phyloP scores from a whole-genome alignment of 2,113 vertebrate genomes.

The Lethenteron camtschaticum region DNA sequence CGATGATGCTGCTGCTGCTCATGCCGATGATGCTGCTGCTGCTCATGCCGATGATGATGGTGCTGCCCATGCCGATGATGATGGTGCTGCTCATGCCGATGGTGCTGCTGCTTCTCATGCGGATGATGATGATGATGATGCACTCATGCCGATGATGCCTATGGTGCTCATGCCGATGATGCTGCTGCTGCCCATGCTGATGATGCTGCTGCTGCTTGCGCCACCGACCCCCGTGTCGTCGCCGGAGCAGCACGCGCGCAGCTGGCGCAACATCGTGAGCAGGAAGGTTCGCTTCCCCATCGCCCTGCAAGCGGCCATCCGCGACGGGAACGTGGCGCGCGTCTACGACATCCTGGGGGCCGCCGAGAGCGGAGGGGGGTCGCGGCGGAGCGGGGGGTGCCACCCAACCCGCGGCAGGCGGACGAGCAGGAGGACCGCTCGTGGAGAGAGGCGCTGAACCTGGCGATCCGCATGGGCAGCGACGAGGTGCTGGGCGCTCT shows the following conservation, averaged over 20 bases:
- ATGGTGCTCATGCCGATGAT: no score
- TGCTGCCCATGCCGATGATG: no score
- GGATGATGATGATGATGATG: no score
- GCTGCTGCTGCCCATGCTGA: no score
- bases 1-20: no score
- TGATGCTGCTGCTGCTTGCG: no score
- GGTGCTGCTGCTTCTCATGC: no score
- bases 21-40: no score
- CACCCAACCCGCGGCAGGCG: slow-evolving; percentile 27
- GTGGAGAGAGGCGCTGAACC: slow-evolving; percentile 60
- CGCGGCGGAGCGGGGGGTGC: neutral
- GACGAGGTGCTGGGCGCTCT: slow-evolving; percentile 32
- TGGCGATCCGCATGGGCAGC: slow-evolving; percentile 45
- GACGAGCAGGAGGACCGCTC: slow-evolving; percentile 51
- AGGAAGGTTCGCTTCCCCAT: slow-evolving; percentile 50
- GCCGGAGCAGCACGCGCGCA: slow-evolving; percentile 8
- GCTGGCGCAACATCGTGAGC: slow-evolving; percentile 62
- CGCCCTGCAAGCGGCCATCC: slow-evolving; percentile 38
- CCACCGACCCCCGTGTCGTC: no score
- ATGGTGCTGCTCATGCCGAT: no score
- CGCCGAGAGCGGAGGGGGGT: slow-evolving; percentile 22
- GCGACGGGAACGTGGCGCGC: slow-evolving; percentile 29
- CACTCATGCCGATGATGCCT: no score
- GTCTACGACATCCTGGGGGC: slow-evolving; percentile 30
- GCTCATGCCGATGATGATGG: no score